Evolutionary conservation across 2,797 vertebrate genomes (phyloP).

Genomic region (Melanotaenia trifasciata): DNA sequence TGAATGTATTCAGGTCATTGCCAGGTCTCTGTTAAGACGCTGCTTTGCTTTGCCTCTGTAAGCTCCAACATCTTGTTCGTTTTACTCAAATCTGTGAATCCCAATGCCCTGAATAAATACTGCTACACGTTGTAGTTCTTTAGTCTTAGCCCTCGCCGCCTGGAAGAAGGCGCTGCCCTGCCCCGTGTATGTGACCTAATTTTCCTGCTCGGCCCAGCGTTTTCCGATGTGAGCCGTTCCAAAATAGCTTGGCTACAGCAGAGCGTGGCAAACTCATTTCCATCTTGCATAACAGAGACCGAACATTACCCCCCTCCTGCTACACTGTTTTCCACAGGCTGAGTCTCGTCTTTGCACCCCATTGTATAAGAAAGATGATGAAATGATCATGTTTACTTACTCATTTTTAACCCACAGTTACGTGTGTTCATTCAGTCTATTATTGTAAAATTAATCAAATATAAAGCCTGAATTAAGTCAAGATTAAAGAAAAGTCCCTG

Average conservation of each 20-base stretch:
- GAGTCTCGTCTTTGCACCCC: slow-evolving; percentile 61
- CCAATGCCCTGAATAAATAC: slow-evolving; percentile 66
- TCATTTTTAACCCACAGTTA: slow-evolving; percentile 40
- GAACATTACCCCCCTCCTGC: slow-evolving; percentile 61
- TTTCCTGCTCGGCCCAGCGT: slow-evolving; percentile 79
- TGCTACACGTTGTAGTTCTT: slow-evolving; percentile 60
- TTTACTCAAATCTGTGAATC: slow-evolving; percentile 54
- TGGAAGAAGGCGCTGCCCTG: slow-evolving; percentile 69
- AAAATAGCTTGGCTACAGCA: slow-evolving; percentile 84
- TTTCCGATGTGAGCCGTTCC: slow-evolving; percentile 78
- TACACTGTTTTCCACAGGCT: slow-evolving; percentile 59
- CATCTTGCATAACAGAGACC: slow-evolving; percentile 84
- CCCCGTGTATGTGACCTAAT: slow-evolving; percentile 84
- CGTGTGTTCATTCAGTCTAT: slow-evolving; percentile 16
- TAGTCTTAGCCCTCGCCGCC: slow-evolving; percentile 53
- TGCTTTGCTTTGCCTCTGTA: slow-evolving; percentile 40
- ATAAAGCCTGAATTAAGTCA: not conserved
- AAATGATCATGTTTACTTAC: slow-evolving; percentile 54
- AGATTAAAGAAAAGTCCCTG: slow-evolving; percentile 11
- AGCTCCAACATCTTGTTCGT: slow-evolving; percentile 59
- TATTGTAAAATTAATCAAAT: slow-evolving; percentile 13
- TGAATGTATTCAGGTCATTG: slow-evolving; percentile 69
- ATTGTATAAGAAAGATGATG: slow-evolving; percentile 47
- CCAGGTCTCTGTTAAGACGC: slow-evolving; percentile 55
- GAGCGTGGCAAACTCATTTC: slow-evolving; percentile 83